Evolutionary conservation across 2,113 vertebrate species (phyloP), one percentile per base, ranked within the genome.

Genomic region (Falco punctatus): DNA sequence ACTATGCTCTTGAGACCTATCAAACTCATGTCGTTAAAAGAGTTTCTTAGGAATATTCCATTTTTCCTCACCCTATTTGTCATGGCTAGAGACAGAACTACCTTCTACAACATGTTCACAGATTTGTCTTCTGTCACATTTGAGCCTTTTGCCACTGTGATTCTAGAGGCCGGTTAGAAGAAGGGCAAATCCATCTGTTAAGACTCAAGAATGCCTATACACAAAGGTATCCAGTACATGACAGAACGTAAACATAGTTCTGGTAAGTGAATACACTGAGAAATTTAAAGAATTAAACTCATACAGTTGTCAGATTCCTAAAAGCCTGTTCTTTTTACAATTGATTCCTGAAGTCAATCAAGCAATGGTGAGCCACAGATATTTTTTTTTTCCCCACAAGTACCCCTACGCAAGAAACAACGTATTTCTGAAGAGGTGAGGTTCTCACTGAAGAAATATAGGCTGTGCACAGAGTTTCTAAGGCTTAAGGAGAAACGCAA

Each of bases 301-400:
- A 11, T 23, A 38, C 5, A 23, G 15, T 3, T 51, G 14, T 22
- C n/a, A 20, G 32, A 33, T 51, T 35, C 62, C 42, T 51, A 51
- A 71, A 78, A 59, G 51, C 13, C 26, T 66, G 14, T 21, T 74
- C 32, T 64, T 88, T 62, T 23, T 66, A 64, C 32, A 59, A 28
- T 28, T 0, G 2, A 2, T 5, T 49, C 16, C 46, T 70, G 14
- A 88, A 55, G 51, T 23, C 9, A 0, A 35, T 28, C 30, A 44
- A 55, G 32, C 44, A 61, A 64, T 4, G 8, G 38, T 57, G 48
- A 81, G n/a, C 59, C 64, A 49, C 8, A 32, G 24, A 21, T 24
- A 7, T 3, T 10, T 46, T 19, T 35, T 40, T 27, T 23, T 46
- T 11, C 21, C 5, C 6, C 35, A 13, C 22, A 48, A 55, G 28